These are phyloP conservation scores for Eucidaris tribuloides DNA, from an alignment of 35 echinoderm and acorn worm genomes.

Conservation along the genomic window DNA sequence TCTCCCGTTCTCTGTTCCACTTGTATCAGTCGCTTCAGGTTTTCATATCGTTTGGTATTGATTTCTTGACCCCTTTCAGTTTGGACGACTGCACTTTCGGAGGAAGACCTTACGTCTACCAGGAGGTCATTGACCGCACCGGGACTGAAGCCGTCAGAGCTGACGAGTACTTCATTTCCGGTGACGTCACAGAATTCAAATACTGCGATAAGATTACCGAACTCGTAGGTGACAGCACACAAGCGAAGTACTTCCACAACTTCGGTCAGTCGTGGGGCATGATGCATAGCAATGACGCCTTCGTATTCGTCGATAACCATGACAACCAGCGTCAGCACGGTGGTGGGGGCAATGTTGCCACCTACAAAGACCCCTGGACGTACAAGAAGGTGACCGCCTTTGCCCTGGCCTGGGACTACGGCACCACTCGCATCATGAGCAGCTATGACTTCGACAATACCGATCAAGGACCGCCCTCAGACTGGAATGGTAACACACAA, in stretches of 20 bases:
- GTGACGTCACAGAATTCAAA: slow-evolving; percentile 87
- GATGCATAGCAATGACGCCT: slow-evolving; percentile 43
- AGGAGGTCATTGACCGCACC: slow-evolving; percentile 74
- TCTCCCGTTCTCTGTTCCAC: slow-evolving; percentile 20
- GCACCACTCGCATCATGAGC: slow-evolving; percentile 35
- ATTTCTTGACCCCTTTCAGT: slow-evolving; percentile 64
- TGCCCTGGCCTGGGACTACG: slow-evolving; percentile 28
- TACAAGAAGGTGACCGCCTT: slow-evolving; percentile 82
- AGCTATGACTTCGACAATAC: slow-evolving; percentile 53
- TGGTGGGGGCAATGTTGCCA: slow-evolving; percentile 46
- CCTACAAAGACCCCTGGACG: slow-evolving; percentile 55
- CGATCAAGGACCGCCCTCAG: slow-evolving; percentile 55
- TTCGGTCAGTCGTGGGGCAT: slow-evolving; percentile 43
- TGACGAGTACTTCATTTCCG: slow-evolving; percentile 53
- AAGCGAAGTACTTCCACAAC: slow-evolving; percentile 24
- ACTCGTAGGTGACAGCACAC: slow-evolving; percentile 22
- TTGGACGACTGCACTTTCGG: slow-evolving; percentile 55
- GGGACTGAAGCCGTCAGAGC: slow-evolving; percentile 56
- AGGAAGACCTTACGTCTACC: slow-evolving; percentile 56
- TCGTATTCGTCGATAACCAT: slow-evolving; percentile 87
- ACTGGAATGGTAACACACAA: slow-evolving; percentile 2
- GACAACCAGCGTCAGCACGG: slow-evolving; percentile 84
- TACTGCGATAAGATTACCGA: slow-evolving; percentile 61
- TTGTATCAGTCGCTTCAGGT: slow-evolving; percentile 60
- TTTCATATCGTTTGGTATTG: slow-evolving; percentile 39